These are phyloP conservation scores for Tinea trinotella DNA, from an alignment of 2,888 invertebrate genomes.

Conservation along the genomic window DNA sequence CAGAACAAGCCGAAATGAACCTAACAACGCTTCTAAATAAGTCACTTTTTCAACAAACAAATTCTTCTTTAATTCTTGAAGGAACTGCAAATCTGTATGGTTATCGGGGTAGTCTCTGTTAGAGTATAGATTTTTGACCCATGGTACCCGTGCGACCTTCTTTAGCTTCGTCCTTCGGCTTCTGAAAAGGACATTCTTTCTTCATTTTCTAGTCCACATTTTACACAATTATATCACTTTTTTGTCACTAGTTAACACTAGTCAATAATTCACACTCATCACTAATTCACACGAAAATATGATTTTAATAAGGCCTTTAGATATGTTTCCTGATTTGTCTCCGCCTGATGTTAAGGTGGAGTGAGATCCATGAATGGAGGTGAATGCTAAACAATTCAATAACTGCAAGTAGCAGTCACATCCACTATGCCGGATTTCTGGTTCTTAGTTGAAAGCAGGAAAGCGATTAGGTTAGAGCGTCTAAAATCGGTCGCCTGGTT, in stretches of 20 bases:
- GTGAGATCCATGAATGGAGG: too few species aligned
- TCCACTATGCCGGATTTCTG: too few species aligned
- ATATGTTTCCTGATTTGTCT: too few species aligned
- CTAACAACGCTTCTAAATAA: conserved; percentile 68
- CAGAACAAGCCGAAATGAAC: conserved; percentile 84
- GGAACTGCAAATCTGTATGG: conserved; percentile 89
- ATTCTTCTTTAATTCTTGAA: conserved; percentile 88
- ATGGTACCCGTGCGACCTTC: conserved; percentile 62
- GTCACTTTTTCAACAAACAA: conserved; percentile 83
- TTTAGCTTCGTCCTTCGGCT: conserved; percentile 41
- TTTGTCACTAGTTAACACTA: not conserved
- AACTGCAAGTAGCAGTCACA: too few species aligned
- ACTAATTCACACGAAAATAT: not conserved
- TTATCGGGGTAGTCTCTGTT: conserved; percentile 92
- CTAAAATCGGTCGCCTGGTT: too few species aligned
- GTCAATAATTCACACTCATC: too few species aligned
- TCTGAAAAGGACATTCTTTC: conserved; percentile 40
- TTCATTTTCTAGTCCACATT: not conserved
- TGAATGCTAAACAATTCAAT: too few species aligned
- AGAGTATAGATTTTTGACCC: conserved; percentile 93
- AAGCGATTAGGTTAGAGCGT: too few species aligned
- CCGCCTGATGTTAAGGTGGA: too few species aligned
- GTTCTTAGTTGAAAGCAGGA: too few species aligned
- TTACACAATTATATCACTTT: not conserved
- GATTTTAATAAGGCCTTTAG: too few species aligned